A percentile compares a stretch with the other conserved stretches of the same genome.
phyloP scores from a whole-genome alignment of 2,888 invertebrate genomes.

The Hymenopus coronatus region DNA sequence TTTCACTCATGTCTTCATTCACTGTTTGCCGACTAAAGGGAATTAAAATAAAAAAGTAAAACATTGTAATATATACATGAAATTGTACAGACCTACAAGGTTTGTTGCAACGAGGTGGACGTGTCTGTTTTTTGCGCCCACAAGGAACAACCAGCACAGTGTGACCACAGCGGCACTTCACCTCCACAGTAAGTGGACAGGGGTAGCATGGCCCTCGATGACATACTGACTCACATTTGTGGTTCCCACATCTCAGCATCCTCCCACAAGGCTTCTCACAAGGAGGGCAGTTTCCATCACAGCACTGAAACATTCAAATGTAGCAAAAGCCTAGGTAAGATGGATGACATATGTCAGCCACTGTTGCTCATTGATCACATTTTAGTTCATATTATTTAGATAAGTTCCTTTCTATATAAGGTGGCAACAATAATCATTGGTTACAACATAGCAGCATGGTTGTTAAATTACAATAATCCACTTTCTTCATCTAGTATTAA shows the following conservation, averaged over 20 bases:
- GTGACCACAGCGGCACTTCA: slow-evolving; percentile 75
- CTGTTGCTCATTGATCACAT: too few relatives aligned
- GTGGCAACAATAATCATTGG: too few relatives aligned
- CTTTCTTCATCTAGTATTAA: too few relatives aligned
- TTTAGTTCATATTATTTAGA: too few relatives aligned
- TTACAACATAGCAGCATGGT: too few relatives aligned
- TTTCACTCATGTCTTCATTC: too few relatives aligned
- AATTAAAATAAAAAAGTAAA: too few relatives aligned
- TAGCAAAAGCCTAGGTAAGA: too few relatives aligned
- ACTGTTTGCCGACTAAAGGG: too few relatives aligned
- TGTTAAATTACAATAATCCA: too few relatives aligned
- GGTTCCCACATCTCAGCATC: slow-evolving; percentile 78
- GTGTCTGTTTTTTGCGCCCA: slow-evolving; percentile 72
- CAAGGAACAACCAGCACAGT: slow-evolving; percentile 81
- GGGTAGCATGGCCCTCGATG: slow-evolving; percentile 85
- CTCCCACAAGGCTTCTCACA: slow-evolving; percentile 85
- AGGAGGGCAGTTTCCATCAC: slow-evolving; percentile 76
- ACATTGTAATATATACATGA: neutral
- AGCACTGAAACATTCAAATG: slow-evolving; percentile 59
- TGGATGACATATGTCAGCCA: too few relatives aligned
- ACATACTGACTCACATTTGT: slow-evolving; percentile 78
- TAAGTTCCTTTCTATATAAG: too few relatives aligned
- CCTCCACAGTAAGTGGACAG: slow-evolving; percentile 67
- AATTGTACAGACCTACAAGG: slow-evolving; percentile 60
- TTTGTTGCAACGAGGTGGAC: slow-evolving; percentile 74